Conservation (phyloP, 1,140 invertebrate genomes). For the Hypsibius dujardini region DNA sequence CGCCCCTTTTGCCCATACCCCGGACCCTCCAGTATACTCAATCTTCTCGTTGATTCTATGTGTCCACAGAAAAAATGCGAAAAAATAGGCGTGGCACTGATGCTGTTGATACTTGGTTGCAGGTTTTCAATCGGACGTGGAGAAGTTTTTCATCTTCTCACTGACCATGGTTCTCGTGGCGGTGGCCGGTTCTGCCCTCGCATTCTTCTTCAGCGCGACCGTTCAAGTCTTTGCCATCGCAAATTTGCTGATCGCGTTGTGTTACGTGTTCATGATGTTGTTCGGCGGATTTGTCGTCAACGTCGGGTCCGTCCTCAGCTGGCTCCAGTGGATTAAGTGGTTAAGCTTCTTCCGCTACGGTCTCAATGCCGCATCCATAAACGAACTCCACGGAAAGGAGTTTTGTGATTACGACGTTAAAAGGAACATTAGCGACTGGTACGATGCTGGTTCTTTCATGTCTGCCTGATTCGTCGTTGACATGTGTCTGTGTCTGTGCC, state of each 20-base stretch:
- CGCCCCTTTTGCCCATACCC: too few species aligned
- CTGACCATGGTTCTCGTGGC: conserved; percentile 29
- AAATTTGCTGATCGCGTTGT: conserved; percentile 29
- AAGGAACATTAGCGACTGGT: too few species aligned
- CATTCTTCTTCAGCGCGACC: conserved; percentile 30
- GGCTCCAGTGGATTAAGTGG: conserved; percentile 31
- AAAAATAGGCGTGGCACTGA: too few species aligned
- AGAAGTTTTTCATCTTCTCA: conserved; percentile 29
- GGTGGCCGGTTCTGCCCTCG: conserved; percentile 28
- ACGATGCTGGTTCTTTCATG: too few species aligned
- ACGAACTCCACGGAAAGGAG: not conserved
- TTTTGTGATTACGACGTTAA: too few species aligned
- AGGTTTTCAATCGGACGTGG: conserved; percentile 28
- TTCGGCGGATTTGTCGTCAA: conserved; percentile 34
- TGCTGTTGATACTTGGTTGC: too few species aligned
- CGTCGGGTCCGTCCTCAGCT: conserved; percentile 28
- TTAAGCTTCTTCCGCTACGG: conserved; percentile 32
- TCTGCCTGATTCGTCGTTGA: too few species aligned
- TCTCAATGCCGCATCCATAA: conserved; percentile 26
- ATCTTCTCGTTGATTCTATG: too few species aligned
- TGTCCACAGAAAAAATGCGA: too few species aligned
- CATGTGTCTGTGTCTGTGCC: too few species aligned
- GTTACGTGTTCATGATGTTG: conserved; percentile 33
- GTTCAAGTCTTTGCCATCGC: conserved; percentile 30
- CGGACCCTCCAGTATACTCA: too few species aligned